These are phyloP conservation scores for Sarcophaga variegata DNA, from an alignment of 2,888 invertebrate species.

Conservation along the genomic window DNA sequence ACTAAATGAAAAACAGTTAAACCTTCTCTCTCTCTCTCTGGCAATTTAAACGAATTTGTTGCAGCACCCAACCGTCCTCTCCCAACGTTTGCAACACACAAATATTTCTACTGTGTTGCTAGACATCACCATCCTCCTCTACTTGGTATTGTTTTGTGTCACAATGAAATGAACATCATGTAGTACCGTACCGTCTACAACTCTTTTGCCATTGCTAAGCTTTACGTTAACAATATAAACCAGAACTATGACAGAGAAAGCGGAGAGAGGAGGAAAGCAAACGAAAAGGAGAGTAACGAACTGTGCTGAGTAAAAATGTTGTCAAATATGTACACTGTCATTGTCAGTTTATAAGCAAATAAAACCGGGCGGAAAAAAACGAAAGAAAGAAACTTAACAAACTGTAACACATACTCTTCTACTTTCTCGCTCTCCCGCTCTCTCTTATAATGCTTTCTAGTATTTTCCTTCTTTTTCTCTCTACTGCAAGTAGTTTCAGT, in stretches of 20 bases:
- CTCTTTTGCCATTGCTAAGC: too few species aligned
- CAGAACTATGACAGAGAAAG: not conserved
- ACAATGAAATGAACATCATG: too few species aligned
- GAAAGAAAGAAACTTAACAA: too few species aligned
- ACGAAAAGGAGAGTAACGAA: too few species aligned
- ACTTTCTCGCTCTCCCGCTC: not conserved
- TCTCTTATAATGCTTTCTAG: not conserved
- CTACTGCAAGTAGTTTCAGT: not conserved
- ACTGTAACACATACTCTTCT: not conserved
- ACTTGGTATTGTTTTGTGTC: too few species aligned
- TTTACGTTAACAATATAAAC: too few species aligned
- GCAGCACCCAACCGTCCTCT: not conserved
- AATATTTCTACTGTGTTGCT: too few species aligned
- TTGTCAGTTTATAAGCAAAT: constrained; percentile 58
- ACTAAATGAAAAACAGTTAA: constrained; percentile 4
- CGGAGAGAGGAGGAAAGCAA: too few species aligned
- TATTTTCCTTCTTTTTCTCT: not conserved
- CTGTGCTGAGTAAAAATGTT: constrained; percentile 5
- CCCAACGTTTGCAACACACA: too few species aligned
- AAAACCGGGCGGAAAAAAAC: not conserved
- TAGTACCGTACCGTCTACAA: too few species aligned
- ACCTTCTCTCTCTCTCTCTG: not conserved
- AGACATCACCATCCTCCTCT: too few species aligned
- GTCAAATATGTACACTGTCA: constrained; percentile 60
- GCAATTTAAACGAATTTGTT: constrained; percentile 11